Evolutionary conservation across 2,888 invertebrate species (phyloP).

Genomic region (Luperina testacea): DNA sequence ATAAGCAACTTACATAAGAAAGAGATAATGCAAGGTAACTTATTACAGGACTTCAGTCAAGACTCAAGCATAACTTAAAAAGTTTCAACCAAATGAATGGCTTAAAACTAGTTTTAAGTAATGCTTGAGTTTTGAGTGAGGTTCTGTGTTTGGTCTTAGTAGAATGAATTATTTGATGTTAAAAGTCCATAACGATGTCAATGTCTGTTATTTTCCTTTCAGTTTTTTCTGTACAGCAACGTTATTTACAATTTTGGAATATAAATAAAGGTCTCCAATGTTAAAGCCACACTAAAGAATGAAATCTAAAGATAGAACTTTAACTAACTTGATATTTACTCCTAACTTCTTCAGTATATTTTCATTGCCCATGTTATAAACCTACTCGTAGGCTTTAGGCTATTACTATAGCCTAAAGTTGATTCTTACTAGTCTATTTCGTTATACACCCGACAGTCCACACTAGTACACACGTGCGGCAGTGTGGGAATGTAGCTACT

Average conservation of each 20-base stretch:
- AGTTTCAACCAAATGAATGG: not conserved
- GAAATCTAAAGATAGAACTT: not conserved
- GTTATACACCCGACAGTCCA: not conserved
- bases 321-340: not conserved
- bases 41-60: not conserved
- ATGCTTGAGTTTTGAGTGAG: not conserved
- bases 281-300: not conserved
- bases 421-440: not conserved
- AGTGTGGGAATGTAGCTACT: slow-evolving; percentile 65
- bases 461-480: slow-evolving; percentile 28
- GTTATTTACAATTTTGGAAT: not conserved
- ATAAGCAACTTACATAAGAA: not conserved
- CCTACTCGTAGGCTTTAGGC: no score
- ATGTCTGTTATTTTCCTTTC: no score
- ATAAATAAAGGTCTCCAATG: not conserved
- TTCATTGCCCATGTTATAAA: not conserved
- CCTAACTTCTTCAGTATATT: not conserved
- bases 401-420: no score
- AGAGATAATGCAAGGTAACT: not conserved
- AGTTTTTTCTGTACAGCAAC: not conserved
- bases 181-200: no score
- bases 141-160: not conserved
- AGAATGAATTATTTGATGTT: not conserved
- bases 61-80: not conserved
- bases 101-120: not conserved